These are phyloP conservation scores for Dermatemys mawii DNA, from an alignment of 2,113 vertebrate species.

Conservation along the genomic window DNA sequence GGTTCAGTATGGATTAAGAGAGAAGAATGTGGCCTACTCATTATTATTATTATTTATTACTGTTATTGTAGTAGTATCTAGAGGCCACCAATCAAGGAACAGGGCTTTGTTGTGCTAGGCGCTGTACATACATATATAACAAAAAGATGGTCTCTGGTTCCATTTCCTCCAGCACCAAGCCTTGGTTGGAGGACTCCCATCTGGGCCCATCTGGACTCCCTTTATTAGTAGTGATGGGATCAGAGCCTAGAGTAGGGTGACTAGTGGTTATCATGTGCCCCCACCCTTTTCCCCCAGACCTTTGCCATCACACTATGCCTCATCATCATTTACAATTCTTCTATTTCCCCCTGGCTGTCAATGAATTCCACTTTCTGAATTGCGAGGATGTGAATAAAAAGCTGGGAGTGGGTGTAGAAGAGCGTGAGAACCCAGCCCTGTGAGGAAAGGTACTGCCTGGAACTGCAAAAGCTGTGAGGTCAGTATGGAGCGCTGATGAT, in stretches of 20 bases:
- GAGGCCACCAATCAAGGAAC: background rate
- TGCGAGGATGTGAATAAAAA: background rate
- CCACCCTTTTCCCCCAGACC: rapidly evolving
- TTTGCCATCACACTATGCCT: rapidly evolving
- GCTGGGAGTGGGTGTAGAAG: background rate
- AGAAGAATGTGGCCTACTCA: background rate
- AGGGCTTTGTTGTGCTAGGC: background rate
- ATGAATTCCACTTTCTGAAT: rapidly evolving
- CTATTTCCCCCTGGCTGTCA: rapidly evolving
- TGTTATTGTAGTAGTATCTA: background rate
- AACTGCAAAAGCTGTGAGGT: background rate
- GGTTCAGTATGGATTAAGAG: background rate
- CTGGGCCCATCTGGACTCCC: background rate
- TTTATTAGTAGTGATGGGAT: background rate
- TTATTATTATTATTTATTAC: background rate
- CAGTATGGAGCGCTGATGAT: background rate
- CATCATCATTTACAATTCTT: background rate
- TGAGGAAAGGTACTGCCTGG: background rate
- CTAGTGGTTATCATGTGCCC: background rate
- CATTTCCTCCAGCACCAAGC: background rate
- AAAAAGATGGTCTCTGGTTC: rapidly evolving
- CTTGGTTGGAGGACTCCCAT: rapidly evolving
- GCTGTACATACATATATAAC: background rate
- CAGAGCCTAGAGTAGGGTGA: background rate
- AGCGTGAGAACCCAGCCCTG: background rate